phyloP scores from a whole-genome alignment of 1,140 invertebrate species.

The Bombus pyrosoma region DNA sequence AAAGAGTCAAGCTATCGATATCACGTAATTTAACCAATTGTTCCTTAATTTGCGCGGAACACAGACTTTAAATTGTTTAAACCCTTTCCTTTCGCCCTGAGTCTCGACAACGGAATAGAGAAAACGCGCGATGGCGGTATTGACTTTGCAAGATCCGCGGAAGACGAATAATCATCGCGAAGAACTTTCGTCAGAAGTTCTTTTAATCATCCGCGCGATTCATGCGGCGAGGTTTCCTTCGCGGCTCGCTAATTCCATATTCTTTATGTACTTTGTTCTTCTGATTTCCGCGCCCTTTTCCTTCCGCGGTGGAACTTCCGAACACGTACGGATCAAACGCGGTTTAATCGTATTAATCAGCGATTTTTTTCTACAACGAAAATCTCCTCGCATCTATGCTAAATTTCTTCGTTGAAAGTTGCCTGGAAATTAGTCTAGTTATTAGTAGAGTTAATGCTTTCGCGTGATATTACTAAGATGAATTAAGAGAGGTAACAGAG shows the following conservation, averaged over 20 bases:
- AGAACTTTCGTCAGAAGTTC: constrained; percentile 5
- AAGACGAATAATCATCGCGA: constrained; percentile 20
- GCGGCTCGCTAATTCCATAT: constrained; percentile 16
- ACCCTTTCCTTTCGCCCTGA: fast-evolving
- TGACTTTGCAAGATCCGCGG: neutral
- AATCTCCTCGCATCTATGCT: too few relatives aligned
- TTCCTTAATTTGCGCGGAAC: neutral
- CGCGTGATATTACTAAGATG: too few relatives aligned
- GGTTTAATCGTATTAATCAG: neutral
- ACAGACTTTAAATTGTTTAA: neutral
- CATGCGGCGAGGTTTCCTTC: neutral
- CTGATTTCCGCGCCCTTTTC: neutral
- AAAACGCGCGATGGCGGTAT: neutral
- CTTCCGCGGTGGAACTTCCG: neutral
- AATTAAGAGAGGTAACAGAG: too few relatives aligned
- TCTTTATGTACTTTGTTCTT: constrained; percentile 40
- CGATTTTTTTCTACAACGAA: neutral
- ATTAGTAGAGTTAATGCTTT: too few relatives aligned
- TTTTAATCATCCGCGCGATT: constrained; percentile 27
- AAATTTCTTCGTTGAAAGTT: too few relatives aligned
- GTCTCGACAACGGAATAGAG: neutral
- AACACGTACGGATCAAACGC: neutral
- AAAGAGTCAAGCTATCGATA: neutral
- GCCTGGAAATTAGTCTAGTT: too few relatives aligned
- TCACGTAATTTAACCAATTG: neutral